These are phyloP conservation scores for Bubo scandiacus DNA, from an alignment of 2,113 vertebrate genomes.

Conservation along the genomic window DNA sequence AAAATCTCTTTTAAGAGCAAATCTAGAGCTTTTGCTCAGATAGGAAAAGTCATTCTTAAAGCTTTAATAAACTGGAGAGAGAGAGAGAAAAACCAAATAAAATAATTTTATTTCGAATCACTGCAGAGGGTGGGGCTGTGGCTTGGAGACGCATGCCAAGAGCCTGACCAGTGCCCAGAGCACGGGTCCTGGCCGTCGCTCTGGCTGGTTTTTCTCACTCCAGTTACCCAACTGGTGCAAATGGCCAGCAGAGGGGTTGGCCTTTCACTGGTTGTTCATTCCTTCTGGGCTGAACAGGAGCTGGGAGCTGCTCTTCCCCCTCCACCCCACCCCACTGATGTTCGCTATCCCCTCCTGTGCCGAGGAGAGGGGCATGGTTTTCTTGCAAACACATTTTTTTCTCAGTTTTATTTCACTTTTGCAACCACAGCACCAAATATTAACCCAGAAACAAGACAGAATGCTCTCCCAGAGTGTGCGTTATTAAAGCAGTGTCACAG, in stretches of 20 bases:
- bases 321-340: fast-evolving
- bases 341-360: fast-evolving
- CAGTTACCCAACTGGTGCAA: fast-evolving
- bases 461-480: neutral
- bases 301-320: fast-evolving
- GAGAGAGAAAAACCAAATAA: fast-evolving
- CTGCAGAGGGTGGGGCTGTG: neutral
- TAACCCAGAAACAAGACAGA: neutral
- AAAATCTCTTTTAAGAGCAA: neutral
- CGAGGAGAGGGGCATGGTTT: fast-evolving
- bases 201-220: neutral
- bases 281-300: neutral
- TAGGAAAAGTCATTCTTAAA: neutral
- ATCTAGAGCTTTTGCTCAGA: neutral
- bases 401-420: neutral
- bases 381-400: neutral
- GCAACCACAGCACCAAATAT: neutral
- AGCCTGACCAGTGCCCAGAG: neutral
- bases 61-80: neutral
- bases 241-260: fast-evolving
- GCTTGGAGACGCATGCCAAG: neutral
- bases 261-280: fast-evolving
- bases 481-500: neutral
- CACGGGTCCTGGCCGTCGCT: neutral
- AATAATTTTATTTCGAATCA: neutral